Percentiles rank a stretch among this genome's conserved stretches.
Evolutionary conservation across 2,797 vertebrate species (phyloP).

Genomic region (Pangasius mekongensis): DNA sequence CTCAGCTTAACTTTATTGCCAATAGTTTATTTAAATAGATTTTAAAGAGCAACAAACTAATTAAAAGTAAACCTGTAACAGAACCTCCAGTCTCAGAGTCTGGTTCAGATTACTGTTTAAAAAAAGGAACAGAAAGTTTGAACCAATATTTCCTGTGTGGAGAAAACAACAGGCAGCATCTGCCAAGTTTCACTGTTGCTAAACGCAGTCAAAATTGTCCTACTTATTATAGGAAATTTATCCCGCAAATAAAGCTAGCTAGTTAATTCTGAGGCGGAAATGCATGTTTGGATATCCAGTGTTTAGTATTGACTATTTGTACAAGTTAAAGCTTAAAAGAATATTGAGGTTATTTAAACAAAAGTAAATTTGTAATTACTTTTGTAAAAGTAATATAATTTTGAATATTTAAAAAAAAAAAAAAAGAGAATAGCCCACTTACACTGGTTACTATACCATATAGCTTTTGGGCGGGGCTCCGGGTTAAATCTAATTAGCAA

Average conservation of each 20-base stretch:
- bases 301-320: not conserved
- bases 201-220: not conserved
- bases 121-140: slow-evolving; percentile 15
- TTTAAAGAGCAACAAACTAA: not conserved
- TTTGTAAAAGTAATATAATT: not conserved
- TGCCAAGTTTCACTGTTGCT: not conserved
- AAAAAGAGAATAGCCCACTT: too few relatives aligned
- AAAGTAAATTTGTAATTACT: not conserved
- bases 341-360: not conserved
- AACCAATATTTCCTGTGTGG: not conserved
- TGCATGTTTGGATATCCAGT: not conserved
- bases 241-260: not conserved
- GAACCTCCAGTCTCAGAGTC: not conserved
- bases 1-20: not conserved
- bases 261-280: not conserved
- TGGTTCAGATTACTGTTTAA: not conserved
- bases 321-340: not conserved
- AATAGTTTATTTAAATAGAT: not conserved
- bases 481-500: not conserved
- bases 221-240: not conserved
- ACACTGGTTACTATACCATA: not conserved
- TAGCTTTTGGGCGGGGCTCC: not conserved
- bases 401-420: not conserved
- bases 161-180: not conserved
- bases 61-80: not conserved